Base-by-base conservation (phyloP, 2,888 invertebrate species). In the Ornithoptera priamus region DNA sequence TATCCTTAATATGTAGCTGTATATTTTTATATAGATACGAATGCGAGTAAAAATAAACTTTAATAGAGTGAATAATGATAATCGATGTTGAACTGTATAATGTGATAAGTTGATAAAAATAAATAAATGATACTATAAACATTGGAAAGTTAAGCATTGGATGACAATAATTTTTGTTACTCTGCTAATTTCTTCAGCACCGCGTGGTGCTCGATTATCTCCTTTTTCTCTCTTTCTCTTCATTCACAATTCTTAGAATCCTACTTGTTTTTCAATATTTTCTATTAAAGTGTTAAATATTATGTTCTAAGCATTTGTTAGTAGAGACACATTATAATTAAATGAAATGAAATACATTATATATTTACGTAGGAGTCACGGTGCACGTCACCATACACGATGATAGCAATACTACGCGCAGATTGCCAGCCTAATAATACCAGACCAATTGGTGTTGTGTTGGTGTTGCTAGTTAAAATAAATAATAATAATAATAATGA, bases 91-190 rank as follows among this genome's bases (percentile, higher is more conserved):
- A 85, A 81, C 82, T 90, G 89, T 91, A 86, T 84, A 88, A 89
- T 89, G 84, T 89, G 79, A 84, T 86, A 84, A 83, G 81, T 86
- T 82, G 87, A 82, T 85, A 78, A 81, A 81, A 81, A 81, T 57
- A 79, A 83, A 80, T 81, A 74, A 70, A 70, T 60, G 60, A 83
- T 77, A 84, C 77, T 82, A 84, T 86, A 88, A 86, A 82, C 81
- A 84, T 87, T 86, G 90, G 81, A 86, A 86, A 81, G 77, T 84
- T 86, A 89, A 91, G 89, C 91, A 89, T 92, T 87, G 90, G 87
- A 92, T 90, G 92, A 92, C 92, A 92, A 92, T 92, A 92, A 92
- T 90, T 91, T 87, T 88, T 87, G 89, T 91, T 90, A 89, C 82
- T 80, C 77, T 86, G 79, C 81, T 78, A 78, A 76, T 83, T 82